Base-by-base conservation (phyloP, 92 coral and sea anemone species). In the Paragorgia papillata region DNA sequence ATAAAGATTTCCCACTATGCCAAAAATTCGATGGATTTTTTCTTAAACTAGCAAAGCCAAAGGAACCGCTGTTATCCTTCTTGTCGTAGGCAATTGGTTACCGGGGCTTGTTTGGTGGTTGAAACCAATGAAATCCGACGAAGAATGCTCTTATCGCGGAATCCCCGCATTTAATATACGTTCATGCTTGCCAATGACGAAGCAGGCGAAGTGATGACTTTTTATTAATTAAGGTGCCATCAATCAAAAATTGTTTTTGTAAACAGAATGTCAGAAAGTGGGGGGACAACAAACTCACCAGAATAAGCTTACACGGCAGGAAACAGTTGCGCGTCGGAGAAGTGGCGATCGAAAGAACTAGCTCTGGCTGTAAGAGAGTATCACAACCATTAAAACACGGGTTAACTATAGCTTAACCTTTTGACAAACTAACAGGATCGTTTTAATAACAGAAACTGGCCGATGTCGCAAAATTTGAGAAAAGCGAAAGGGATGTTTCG, bases 401-500 rank as follows among this genome's bases (percentile, higher is more conserved):
- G 4, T 10, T 10, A 4, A 37, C 43, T 37, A 37, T 10, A 4
- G 43, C 43, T 37, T 4, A 37, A 37, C 14, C n/a, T 6, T 7
- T n/a, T 46, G 14, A 46, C n/a, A 22, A 22, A 22, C 7, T 3
- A 17, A 56, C 28, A 6, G 12, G 2, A 17, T 17, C n/a, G 58
- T 5, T 17, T 17, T 17, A 51, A 22, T 4, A 37, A 51, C 6
- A 51, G 58, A 5, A 3, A 51, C 26, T 62, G 19, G 24, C n/a
- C 17, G 3, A 68, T 48, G 63, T 71, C 62, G 18, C 14, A 35
- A 20, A 71, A 71, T 55, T 54, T 58, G 35, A 53, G 64, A 22
- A 71, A 71, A 30, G 43, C 78, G 21, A 71, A 71, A 22, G 78
- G 33, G 1, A 15, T 71, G 24, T 71, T 71, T 34, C 63, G 78